phyloP scores from a whole-genome alignment of 2,113 vertebrate species.

The Laticauda colubrina region DNA sequence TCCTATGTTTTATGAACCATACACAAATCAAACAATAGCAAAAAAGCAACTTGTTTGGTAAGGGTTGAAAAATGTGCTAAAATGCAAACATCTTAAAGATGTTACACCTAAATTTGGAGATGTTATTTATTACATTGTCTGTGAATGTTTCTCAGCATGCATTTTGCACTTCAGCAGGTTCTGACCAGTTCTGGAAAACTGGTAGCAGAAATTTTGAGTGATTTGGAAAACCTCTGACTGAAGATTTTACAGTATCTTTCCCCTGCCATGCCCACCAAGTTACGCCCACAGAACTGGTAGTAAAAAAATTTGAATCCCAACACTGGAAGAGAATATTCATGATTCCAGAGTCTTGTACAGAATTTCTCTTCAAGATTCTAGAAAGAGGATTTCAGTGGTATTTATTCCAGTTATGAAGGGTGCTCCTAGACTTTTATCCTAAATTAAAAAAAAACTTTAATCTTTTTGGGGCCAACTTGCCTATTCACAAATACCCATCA shows the following conservation, averaged over 20 bases:
- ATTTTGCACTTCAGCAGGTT: too few relatives aligned
- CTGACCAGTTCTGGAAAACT: too few relatives aligned
- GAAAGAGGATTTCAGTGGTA: background rate
- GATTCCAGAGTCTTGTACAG: background rate
- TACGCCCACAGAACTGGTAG: too few relatives aligned
- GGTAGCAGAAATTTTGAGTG: too few relatives aligned
- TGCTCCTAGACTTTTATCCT: background rate
- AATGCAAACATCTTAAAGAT: background rate
- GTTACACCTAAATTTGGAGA: background rate
- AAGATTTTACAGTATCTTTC: too few relatives aligned
- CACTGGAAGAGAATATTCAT: background rate
- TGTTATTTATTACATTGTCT: too few relatives aligned
- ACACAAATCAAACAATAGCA: background rate
- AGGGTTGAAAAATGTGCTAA: background rate
- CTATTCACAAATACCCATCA: background rate
- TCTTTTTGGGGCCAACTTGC: background rate
- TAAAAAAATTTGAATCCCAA: too few relatives aligned
- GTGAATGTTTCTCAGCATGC: background rate
- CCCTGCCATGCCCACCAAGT: too few relatives aligned
- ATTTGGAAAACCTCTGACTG: too few relatives aligned
- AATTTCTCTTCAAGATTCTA: background rate
- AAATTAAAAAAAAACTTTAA: background rate
- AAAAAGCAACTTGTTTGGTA: too few relatives aligned
- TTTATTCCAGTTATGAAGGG: background rate
- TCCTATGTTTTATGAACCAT: background rate